phyloP scores from a whole-genome alignment of 2,888 invertebrate species.

The Napeogenes inachia region DNA sequence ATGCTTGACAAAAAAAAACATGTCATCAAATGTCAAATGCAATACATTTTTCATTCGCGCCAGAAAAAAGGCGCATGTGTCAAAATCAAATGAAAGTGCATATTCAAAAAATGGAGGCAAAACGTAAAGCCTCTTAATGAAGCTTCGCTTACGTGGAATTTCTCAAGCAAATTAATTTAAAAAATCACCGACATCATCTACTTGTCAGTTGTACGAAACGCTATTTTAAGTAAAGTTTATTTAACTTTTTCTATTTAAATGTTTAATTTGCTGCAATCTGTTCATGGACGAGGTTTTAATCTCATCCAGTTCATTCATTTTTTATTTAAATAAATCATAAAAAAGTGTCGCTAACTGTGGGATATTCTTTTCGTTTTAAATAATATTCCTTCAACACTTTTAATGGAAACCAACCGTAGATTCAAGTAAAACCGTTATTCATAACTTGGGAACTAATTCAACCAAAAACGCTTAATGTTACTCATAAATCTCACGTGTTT shows the following conservation, averaged over 20 bases:
- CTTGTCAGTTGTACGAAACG: conserved; percentile 26
- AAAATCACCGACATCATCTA: conserved; percentile 20
- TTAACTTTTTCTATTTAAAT: neutral
- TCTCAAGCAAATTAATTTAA: conserved; percentile 32
- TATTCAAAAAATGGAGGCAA: conserved; percentile 22
- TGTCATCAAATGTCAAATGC: neutral
- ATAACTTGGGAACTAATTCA: conserved; percentile 61
- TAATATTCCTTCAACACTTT: neutral
- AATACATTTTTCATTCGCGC: neutral
- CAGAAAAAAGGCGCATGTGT: neutral
- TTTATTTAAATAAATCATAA: neutral
- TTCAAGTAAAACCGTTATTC: conserved; percentile 54
- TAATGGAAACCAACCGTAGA: conserved; percentile 25
- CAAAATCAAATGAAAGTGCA: conserved; percentile 19
- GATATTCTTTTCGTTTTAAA: no score
- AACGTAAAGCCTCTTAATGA: conserved; percentile 28
- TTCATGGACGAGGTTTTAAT: neutral
- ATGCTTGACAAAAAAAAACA: neutral
- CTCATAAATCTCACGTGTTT: conserved; percentile 58
- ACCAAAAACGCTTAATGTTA: conserved; percentile 55
- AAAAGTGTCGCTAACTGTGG: conserved; percentile 1
- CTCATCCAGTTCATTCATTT: neutral
- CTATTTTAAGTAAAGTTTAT: neutral
- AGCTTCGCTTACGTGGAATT: conserved; percentile 26
- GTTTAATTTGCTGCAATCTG: neutral